These are phyloP conservation scores for Grammomys dolichurus DNA, from an alignment of 2,113 vertebrate genomes.

Conservation along the genomic window DNA sequence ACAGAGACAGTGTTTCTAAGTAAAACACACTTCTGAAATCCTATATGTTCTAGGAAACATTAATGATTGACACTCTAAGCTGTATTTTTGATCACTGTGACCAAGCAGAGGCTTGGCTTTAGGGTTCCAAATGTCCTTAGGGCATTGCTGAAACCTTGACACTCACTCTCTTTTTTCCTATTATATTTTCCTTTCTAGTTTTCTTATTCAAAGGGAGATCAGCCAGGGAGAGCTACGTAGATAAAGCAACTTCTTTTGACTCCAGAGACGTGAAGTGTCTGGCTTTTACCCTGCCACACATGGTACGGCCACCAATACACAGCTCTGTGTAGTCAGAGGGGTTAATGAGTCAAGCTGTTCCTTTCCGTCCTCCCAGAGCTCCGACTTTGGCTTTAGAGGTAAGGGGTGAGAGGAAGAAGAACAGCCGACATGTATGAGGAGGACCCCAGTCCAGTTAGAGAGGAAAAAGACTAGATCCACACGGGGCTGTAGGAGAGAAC, in stretches of 20 bases:
- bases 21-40: neutral
- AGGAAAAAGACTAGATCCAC: neutral
- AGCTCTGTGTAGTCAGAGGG: neutral
- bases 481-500: neutral
- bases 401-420: neutral
- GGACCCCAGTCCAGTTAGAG: neutral
- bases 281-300: neutral
- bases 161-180: neutral
- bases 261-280: neutral
- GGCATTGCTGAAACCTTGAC: neutral
- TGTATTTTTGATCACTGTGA: conserved; percentile 23
- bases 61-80: neutral
- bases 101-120: neutral
- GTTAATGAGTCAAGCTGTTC: neutral
- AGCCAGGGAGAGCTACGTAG: neutral
- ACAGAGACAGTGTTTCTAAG: conserved; percentile 10
- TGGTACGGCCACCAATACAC: neutral
- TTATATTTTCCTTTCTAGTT: neutral
- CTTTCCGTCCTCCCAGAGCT: neutral
- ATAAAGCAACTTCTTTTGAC: neutral
- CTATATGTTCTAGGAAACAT: neutral
- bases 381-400: neutral
- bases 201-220: neutral
- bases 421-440: neutral
- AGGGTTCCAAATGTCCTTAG: neutral